phyloP scores from a whole-genome alignment of 2,113 vertebrate genomes.

The Cyrtonyx montezumae region DNA sequence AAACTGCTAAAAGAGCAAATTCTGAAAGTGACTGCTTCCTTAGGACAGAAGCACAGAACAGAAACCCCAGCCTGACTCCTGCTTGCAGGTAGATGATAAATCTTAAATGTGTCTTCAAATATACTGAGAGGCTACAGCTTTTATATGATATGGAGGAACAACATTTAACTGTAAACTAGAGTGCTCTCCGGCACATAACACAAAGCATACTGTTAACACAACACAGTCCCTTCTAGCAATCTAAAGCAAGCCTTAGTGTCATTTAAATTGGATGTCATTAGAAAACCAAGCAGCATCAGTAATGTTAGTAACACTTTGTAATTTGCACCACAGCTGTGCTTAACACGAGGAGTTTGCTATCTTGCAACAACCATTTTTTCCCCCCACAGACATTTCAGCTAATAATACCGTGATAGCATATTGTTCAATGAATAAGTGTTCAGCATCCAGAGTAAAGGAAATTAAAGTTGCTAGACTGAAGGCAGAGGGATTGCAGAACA shows the following conservation, averaged over 20 bases:
- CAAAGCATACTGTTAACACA: not conserved
- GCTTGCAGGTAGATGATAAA: not conserved
- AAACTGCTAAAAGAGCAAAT: not conserved
- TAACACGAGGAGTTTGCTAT: not conserved
- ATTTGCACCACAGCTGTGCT: not conserved
- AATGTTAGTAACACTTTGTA: not conserved
- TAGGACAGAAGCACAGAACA: not conserved
- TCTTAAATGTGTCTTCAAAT: accelerated
- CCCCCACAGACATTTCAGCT: not conserved
- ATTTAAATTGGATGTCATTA: not conserved
- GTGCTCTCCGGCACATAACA: not conserved
- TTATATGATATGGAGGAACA: not conserved
- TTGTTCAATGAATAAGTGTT: not conserved
- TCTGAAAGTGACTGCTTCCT: not conserved
- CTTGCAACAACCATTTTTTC: not conserved
- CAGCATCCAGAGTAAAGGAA: not conserved
- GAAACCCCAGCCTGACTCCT: no score
- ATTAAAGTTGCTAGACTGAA: not conserved
- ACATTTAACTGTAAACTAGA: no score
- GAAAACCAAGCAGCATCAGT: not conserved
- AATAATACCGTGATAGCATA: not conserved
- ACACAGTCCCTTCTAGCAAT: not conserved
- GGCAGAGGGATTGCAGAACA: not conserved
- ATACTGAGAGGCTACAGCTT: not conserved
- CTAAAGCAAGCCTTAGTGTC: not conserved